phyloP scores from a whole-genome alignment of 2,888 invertebrate species.

The Andrena trimmerana region DNA sequence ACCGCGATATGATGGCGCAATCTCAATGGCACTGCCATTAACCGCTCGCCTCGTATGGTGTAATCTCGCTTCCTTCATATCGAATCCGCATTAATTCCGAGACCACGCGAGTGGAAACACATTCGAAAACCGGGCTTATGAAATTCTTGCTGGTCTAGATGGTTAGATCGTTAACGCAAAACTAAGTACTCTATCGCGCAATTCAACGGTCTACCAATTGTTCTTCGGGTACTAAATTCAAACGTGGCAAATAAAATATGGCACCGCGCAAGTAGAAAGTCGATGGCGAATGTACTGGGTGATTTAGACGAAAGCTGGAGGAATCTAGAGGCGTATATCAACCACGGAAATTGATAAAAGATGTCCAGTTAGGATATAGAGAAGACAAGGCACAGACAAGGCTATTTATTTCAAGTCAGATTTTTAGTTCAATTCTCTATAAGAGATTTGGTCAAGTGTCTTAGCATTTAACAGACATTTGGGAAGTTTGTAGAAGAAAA shows the following conservation, averaged over 20 bases:
- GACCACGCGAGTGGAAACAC: not conserved
- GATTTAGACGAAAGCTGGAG: not conserved
- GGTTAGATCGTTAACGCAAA: not conserved
- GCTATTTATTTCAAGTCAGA: not conserved
- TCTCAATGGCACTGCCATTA: constrained; percentile 44
- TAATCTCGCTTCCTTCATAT: constrained; percentile 38
- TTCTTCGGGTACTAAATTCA: not conserved
- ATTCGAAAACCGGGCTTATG: not conserved
- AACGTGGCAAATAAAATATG: not conserved
- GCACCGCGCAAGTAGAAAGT: not conserved
- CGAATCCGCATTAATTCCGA: constrained; percentile 26
- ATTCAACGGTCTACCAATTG: not conserved
- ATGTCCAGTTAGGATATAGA: not conserved
- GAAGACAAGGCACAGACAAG: not conserved
- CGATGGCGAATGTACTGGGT: not conserved
- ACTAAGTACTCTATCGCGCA: not conserved
- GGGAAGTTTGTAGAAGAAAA: too few species aligned
- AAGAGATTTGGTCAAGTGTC: too few species aligned
- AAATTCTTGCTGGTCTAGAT: not conserved
- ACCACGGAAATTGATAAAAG: not conserved
- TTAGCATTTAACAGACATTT: too few species aligned
- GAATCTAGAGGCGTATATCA: not conserved
- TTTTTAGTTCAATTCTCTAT: not conserved
- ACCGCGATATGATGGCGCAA: constrained; percentile 54
- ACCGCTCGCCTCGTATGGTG: constrained; percentile 21